Percentiles rank a stretch among this genome's conserved stretches.
Conservation (phyloP, 2,888 invertebrate species). For the Cephus spinipes region DNA sequence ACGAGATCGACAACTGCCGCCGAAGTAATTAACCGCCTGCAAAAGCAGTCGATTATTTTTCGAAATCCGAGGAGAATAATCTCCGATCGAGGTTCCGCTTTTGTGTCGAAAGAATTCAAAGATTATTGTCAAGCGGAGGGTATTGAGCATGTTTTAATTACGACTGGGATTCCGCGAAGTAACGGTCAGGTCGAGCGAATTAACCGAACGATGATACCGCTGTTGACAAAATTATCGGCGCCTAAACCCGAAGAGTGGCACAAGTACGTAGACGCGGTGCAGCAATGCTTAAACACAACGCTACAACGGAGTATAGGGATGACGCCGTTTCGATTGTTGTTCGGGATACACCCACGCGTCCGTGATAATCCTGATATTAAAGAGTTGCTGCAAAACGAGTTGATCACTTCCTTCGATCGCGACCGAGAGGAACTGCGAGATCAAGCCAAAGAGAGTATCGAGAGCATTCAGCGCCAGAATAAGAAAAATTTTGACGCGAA, state of each 20-base stretch:
- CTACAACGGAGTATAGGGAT: slow-evolving; percentile 1
- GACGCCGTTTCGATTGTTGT: slow-evolving; percentile 3
- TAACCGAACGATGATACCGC: slow-evolving; percentile 7
- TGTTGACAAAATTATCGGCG: slow-evolving; percentile 6
- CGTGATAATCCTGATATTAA: background rate
- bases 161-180: background rate
- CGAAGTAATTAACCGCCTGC: slow-evolving; percentile 52
- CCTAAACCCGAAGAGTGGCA: slow-evolving; percentile 5
- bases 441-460: no score
- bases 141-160: slow-evolving; percentile 5
- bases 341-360: background rate
- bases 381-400: slow-evolving; percentile 5
- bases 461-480: no score
- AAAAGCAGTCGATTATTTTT: slow-evolving; percentile 1
- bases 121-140: slow-evolving; percentile 2
- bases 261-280: background rate
- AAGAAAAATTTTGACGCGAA: no score
- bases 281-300: slow-evolving; percentile 7
- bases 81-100: slow-evolving; percentile 5
- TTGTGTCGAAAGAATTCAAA: background rate
- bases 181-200: slow-evolving; percentile 3
- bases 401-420: no score
- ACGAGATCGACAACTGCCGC: slow-evolving; percentile 41
- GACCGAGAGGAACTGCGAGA: no score
- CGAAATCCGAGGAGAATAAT: background rate